phyloP scores from a whole-genome alignment of 2,888 invertebrate species.

The Limulus polyphemus region DNA sequence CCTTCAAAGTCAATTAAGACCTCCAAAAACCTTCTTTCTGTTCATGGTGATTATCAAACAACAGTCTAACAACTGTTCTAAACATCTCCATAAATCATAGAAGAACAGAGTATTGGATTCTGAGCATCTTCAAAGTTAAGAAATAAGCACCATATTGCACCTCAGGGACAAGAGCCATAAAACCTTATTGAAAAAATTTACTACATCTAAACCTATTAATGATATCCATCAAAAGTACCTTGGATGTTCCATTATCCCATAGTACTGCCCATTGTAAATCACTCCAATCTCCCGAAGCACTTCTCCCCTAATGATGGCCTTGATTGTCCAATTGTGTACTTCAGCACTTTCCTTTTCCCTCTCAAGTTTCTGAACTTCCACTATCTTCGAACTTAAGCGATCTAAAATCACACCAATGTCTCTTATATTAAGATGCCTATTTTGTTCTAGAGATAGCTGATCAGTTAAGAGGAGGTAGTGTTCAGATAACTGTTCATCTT shows the following conservation, averaged over 20 bases:
- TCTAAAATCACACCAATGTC: slow-evolving; percentile 90
- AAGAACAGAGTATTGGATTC: too few species aligned
- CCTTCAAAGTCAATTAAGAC: too few species aligned
- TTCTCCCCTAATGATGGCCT: slow-evolving; percentile 84
- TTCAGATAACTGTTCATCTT: slow-evolving; percentile 59
- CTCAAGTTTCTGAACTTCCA: slow-evolving; percentile 83
- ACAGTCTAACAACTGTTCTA: too few species aligned
- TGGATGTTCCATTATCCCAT: slow-evolving; percentile 87
- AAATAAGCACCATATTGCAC: too few species aligned
- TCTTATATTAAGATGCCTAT: slow-evolving; percentile 80
- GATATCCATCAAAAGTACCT: slow-evolving; percentile 47
- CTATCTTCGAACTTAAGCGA: slow-evolving; percentile 77
- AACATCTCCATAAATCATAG: too few species aligned
- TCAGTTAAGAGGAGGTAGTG: slow-evolving; percentile 86
- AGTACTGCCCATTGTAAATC: slow-evolving; percentile 89
- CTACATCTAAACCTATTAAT: too few species aligned
- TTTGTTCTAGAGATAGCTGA: slow-evolving; percentile 82
- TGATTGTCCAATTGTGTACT: slow-evolving; percentile 93
- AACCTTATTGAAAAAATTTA: too few species aligned
- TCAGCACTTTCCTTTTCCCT: slow-evolving; percentile 85
- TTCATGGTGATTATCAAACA: too few species aligned
- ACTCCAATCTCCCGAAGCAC: slow-evolving; percentile 80
- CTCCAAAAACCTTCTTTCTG: too few species aligned
- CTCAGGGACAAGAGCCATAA: too few species aligned
- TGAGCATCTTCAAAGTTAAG: too few species aligned